Base-by-base conservation (phyloP, 2,797 vertebrate species). In the Urophycis tenuis region DNA sequence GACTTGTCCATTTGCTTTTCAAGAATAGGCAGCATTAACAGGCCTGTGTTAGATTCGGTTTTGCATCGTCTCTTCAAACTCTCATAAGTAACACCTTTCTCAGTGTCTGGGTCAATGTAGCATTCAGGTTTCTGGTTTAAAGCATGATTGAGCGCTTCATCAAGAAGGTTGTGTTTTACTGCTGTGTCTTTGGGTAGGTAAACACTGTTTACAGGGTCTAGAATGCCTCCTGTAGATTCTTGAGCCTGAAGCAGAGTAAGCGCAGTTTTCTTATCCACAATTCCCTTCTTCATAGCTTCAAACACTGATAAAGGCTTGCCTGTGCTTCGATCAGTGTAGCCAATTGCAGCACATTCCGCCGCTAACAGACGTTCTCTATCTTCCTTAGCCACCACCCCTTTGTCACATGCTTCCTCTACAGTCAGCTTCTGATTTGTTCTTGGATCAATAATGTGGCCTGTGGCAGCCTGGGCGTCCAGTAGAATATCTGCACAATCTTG, bases 381-480 rank as follows among this genome's bases (percentile, higher is more conserved):
- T 73, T 93, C 90, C 0, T 93, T 93, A 77, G 95, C 93, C 0
- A 98, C 93, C 41, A 98, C 88, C 78, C 96, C 95, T 82, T 90
- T 93, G 15, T 93, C 92, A 17, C 93, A 90, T 71, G 96, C 97
- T 77, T 91, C 96, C 84, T 97, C 95, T 34, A 98, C 96, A 0
- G 96, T 96, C 74, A 98, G 85, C 81, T 95, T 97, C 83, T 95
- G 93, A 88, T 98, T 94, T 17, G 95, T 96, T 89, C 93, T 96
- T 3, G 95, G 96, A 80, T 99, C 96, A 22, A 98, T 95, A 64
- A 99, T 97, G 35, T 96, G 92, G 0, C 97, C 97, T 0, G 96
- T 98, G 19, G 95, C 96, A 1, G 96, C 97, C 89, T 99, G 97
- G 0, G 97, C 97, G 77, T 94, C 93, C 72, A 99, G 88, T 41